These are phyloP conservation scores for Trachelus iudaicus DNA, from an alignment of 2,888 invertebrate species.

Conservation along the genomic window DNA sequence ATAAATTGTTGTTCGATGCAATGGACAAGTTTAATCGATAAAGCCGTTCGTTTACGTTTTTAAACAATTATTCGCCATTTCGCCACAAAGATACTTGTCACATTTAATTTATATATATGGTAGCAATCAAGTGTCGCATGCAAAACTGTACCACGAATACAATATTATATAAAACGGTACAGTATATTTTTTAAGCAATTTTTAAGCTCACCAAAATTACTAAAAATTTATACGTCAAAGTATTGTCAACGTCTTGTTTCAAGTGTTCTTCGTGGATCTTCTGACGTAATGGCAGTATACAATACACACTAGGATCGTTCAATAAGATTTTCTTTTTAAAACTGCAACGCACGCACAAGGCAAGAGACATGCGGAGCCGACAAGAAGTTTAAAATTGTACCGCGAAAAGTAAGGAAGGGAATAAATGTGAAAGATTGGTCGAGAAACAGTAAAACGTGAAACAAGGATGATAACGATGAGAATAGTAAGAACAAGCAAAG, in stretches of 20 bases:
- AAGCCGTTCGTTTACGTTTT: neutral
- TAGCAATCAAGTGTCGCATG: neutral
- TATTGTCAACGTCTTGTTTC: neutral
- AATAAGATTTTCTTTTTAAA: neutral
- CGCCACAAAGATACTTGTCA: neutral
- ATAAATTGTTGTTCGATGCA: neutral
- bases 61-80: neutral
- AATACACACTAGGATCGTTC: neutral
- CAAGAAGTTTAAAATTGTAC: neutral
- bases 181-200: neutral
- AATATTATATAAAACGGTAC: neutral
- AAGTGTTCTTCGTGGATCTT: neutral
- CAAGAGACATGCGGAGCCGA: neutral
- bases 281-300: neutral
- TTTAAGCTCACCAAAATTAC: neutral
- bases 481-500: conserved; percentile 19
- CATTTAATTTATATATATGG: too few species aligned
- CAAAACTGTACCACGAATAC: neutral
- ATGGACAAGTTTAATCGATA: neutral
- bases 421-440: neutral
- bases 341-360: neutral
- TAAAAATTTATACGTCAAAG: neutral
- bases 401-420: conserved; percentile 9
- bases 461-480: conserved; percentile 11
- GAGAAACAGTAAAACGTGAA: conserved; percentile 17